A percentile compares a stretch with the other conserved stretches of the same genome.
These are phyloP conservation scores for Pavo muticus DNA, from an alignment of 2,113 vertebrate species.

Conservation along the genomic window DNA sequence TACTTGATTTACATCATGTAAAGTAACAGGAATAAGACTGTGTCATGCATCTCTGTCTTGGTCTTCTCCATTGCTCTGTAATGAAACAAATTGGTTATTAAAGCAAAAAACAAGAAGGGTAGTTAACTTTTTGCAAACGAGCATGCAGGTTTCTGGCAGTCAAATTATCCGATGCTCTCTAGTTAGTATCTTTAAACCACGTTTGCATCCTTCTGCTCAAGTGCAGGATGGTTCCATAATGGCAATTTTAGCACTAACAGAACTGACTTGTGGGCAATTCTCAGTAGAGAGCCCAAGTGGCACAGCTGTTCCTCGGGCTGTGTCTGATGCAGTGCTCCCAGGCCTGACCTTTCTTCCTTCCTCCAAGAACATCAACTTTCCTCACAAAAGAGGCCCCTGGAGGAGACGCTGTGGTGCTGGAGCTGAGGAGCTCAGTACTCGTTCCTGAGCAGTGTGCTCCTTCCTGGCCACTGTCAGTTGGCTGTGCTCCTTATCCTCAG, in stretches of 20 bases:
- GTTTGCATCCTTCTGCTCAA: neutral
- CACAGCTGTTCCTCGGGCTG: neutral
- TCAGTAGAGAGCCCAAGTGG: neutral
- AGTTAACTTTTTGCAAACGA: neutral
- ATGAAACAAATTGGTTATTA: neutral
- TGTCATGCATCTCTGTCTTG: rapidly evolving
- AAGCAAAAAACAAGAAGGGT: neutral
- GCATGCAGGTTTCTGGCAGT: neutral
- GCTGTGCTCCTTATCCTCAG: neutral
- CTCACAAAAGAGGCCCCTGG: neutral
- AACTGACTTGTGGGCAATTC: neutral
- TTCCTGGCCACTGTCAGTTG: neutral
- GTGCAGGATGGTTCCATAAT: neutral
- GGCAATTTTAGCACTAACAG: neutral
- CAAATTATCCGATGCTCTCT: neutral
- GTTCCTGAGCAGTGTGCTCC: neutral
- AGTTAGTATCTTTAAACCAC: neutral
- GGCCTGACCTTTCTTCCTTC: neutral
- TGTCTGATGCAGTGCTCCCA: neutral
- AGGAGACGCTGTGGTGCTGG: neutral
- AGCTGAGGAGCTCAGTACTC: neutral
- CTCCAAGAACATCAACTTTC: neutral
- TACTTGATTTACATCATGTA: neutral
- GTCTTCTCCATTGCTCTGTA: neutral
- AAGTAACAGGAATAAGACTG: rapidly evolving